Evolutionary conservation across 2,888 invertebrate genomes (phyloP), one percentile per base, ranked within the genome.

Genomic region (Ophioninae sp.): DNA sequence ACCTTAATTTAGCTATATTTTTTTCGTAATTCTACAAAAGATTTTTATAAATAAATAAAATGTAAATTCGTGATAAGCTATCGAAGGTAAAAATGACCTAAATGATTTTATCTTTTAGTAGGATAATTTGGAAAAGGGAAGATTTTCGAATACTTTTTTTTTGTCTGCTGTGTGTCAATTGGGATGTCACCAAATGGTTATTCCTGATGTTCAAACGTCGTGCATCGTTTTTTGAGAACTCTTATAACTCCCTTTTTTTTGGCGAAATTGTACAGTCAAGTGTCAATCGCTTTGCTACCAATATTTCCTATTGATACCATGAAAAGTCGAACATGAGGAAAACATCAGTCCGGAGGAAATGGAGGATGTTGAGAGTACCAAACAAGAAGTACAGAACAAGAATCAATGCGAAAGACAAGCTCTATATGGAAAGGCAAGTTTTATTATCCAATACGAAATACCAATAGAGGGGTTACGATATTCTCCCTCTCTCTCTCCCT

Each of bases 361-460:
- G 23, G 21, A 57, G 59, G 68, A 56, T 30, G 37, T 62, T 21
- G 68, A 62, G 68, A 78, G 37, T 57, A 68, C 70, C 59, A 72
- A 72, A 76, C 41, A 41, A 50, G 73, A 57, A 65, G 50, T 41
- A 20, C 37, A 39, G 44, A 56, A 44, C 37, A 70, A 20, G 10
- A 39, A 76, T 23, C 10, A 20, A 76, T 70, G 72, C 56, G 57
- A 39, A 50, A 50, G 23, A 13, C 13, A 8, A 21, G 50, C 23
- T 62, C 8, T 50, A 39, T 72, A 79, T 57, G 68, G 68, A 39
- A 83, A 83, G 30, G 74, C 57, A 64, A 73, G 64, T 80, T 83
- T 83, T 83, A 83, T 83, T 68, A 68, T 64, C 79, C 68, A 80
- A 73, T 83, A 80, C 80, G 73, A 80, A 83, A 80, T 80, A 56